These are phyloP conservation scores for Chrysoperla carnea DNA, from an alignment of 1,140 invertebrate species.

Conservation along the genomic window DNA sequence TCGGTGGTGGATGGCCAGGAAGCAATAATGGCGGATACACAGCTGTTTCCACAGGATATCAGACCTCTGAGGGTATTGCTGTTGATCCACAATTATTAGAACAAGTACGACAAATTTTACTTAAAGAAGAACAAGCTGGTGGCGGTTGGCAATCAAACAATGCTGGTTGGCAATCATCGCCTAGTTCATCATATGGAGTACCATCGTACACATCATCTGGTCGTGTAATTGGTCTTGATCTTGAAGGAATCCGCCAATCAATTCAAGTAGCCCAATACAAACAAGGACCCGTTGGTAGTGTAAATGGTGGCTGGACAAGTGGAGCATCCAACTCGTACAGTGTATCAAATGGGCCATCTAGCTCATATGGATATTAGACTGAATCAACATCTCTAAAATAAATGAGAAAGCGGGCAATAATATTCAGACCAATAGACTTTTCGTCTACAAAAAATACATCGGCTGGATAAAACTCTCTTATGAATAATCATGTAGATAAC, in stretches of 20 bases:
- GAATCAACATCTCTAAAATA: too few relatives aligned
- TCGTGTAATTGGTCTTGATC: conserved; percentile 51
- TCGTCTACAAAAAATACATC: too few relatives aligned
- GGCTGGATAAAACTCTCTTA: too few relatives aligned
- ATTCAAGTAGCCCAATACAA: conserved; percentile 58
- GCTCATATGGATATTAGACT: too few relatives aligned
- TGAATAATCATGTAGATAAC: too few relatives aligned
- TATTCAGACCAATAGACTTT: too few relatives aligned
- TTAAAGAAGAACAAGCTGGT: conserved; percentile 49
- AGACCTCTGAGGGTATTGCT: conserved; percentile 56
- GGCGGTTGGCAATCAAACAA: conserved; percentile 25
- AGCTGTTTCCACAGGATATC: conserved; percentile 49
- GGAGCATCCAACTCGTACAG: conserved; percentile 14
- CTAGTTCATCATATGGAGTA: conserved; percentile 34
- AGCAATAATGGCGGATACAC: conserved; percentile 37
- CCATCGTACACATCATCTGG: conserved; percentile 25
- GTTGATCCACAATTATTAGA: conserved; percentile 60
- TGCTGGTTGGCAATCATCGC: conserved; percentile 33
- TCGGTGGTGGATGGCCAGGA: conserved; percentile 30
- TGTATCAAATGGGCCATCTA: conserved; percentile 3
- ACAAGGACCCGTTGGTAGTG: conserved; percentile 26
- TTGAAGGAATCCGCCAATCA: conserved; percentile 56
- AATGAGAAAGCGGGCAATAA: too few relatives aligned
- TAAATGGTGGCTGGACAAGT: conserved; percentile 21
- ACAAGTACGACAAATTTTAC: conserved; percentile 61